Conservation (phyloP, 2,797 vertebrate species). For the Gallinago stenura region DNA sequence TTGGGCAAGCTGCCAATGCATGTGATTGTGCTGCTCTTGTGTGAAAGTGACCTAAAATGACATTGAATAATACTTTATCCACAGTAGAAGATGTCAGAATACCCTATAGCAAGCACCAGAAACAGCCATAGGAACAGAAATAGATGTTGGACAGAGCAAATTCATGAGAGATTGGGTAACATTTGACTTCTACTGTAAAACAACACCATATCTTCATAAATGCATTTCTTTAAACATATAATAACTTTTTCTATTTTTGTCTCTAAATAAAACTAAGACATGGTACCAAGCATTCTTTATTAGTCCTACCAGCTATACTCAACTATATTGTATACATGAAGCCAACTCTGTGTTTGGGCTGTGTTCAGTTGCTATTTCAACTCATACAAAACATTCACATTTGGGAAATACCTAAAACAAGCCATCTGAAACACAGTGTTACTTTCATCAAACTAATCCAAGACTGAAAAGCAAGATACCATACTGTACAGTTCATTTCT, state of each 20-base stretch:
- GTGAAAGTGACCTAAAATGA: slow-evolving; percentile 42
- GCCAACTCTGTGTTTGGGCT: background rate
- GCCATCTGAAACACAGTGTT: background rate
- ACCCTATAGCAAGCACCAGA: background rate
- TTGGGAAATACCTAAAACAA: background rate
- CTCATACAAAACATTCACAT: background rate
- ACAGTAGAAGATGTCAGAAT: background rate
- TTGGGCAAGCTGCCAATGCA: slow-evolving; percentile 6
- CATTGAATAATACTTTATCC: background rate
- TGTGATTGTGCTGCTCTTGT: background rate
- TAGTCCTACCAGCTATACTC: background rate
- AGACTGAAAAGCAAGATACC: background rate
- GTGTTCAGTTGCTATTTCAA: background rate
- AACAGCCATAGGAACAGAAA: background rate
- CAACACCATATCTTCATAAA: background rate
- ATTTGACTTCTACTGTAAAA: background rate
- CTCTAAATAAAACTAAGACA: background rate
- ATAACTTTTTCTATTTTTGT: background rate
- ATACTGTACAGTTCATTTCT: background rate
- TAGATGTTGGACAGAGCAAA: background rate
- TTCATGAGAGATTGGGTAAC: background rate
- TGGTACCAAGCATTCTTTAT: background rate
- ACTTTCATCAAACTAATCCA: background rate
- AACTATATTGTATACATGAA: background rate
- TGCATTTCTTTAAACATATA: background rate